Evolutionary conservation across 1,140 invertebrate species (phyloP), one percentile per base, ranked within the genome.

Genomic region (Asobara japonica): DNA sequence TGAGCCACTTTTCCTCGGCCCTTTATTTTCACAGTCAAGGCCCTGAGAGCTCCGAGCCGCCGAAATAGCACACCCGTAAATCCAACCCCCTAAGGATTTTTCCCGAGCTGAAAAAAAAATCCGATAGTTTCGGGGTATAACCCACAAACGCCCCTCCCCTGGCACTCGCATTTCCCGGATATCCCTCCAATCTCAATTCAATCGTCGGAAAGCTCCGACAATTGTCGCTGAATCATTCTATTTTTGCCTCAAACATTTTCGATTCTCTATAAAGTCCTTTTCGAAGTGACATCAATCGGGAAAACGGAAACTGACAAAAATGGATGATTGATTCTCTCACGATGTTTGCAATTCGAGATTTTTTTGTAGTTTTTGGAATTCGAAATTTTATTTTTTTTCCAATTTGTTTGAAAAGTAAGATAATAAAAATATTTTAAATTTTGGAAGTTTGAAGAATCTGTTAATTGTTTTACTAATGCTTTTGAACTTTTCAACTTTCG

Each of bases 51-150:
- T 16, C 4, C 22, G 20, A 56, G 13, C 20, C 70, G 56, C 51
- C 64, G 36, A 69, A 70, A 70, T 56, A 41, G 18, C 29, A 75
- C 70, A 56, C 5, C 45, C 73, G 70, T 78, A 78, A 78, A 78
- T 33, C 66, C 73, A 72, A 68, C 66, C 70, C 60, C 69, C 68
- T 70, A 30, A 31, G 73, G 71, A 74, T 74, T 77, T 76, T 77
- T 75, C 68, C 65, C 29, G 22, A 36, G 65, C 18, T 60, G 60
- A 69, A 69, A 60, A 31, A 29, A 69, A 27, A 60, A 16, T 20
- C 33, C 41, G 10, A 16, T 13, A 45, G 31, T 69, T 56, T 60
- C 65, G 16, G 60, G 25, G 20, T 48, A 67, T 41, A 36, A 41
- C 64, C 64, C 30, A 45, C 38, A 10, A 69, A 60, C 13, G 68